Conservation (phyloP, 2,888 invertebrate genomes). For the Agriopis aurantiaria region DNA sequence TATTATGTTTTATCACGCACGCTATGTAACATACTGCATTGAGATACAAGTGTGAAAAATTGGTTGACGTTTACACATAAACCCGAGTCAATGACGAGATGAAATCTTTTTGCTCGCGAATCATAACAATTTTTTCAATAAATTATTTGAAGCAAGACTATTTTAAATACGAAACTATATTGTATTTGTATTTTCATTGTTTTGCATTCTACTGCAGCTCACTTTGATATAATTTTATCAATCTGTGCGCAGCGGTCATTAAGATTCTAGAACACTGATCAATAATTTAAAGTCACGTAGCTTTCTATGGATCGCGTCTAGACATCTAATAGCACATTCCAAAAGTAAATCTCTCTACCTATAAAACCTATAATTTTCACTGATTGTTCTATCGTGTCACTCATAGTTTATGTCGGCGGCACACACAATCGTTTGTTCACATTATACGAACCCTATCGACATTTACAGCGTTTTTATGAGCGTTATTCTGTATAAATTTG, state of each 20-base stretch:
- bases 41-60: background rate
- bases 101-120: too few species aligned
- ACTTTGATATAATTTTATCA: background rate
- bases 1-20: background rate
- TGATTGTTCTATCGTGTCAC: constrained; percentile 34
- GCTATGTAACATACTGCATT: background rate
- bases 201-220: too few species aligned
- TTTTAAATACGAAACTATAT: too few species aligned
- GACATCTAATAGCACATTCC: constrained; percentile 17
- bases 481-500: constrained; percentile 41
- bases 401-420: constrained; percentile 32
- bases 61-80: background rate
- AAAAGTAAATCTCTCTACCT: constrained; percentile 14
- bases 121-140: too few species aligned
- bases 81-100: too few species aligned
- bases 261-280: background rate
- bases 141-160: too few species aligned
- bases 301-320: constrained; percentile 20
- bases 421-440: constrained; percentile 40
- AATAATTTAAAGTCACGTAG: constrained; percentile 6
- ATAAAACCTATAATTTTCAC: constrained; percentile 34
- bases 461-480: constrained; percentile 43
- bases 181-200: too few species aligned
- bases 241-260: background rate
- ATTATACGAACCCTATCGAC: constrained; percentile 35